Evolutionary conservation across 2,113 vertebrate species (phyloP), one percentile per base, ranked within the genome.

Genomic region (Nicator chloris): DNA sequence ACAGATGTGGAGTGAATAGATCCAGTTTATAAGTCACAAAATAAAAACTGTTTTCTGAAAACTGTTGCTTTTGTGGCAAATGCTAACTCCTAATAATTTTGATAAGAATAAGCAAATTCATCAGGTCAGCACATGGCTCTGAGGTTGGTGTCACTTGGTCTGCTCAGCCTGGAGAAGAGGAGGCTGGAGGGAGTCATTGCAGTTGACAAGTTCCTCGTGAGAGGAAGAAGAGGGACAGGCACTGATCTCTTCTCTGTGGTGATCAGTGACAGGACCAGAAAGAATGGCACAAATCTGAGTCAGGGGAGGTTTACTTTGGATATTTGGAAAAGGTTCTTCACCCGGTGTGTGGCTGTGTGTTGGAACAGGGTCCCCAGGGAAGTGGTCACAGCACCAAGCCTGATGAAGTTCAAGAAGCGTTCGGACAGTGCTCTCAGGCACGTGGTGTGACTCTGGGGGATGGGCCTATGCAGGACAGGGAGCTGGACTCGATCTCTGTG

Each of bases 131-230:
- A 18, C 27, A 23, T 19, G 33, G 11, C 63, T 60, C 45, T 51
- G n/a, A 51, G 33, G 14, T 8, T 51, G 53, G 11, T 66, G 18
- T 68, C 45, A 19, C 33, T 59, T 44, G 37, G 31, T 31, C 26
- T 33, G 18, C 19, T 44, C 27, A 37, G 39, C 15, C 15, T 44
- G 53, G 61, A 37, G 31, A 8, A 39, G 28, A 63, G 14, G 15
- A 57, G 44, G 6, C 27, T 44, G 63, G 51, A 27, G 33, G 20
- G 33, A 51, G 33, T 12, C 63, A 33, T 6, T 68, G 83, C 27
- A 37, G 30, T 15, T 50, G 23, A 7, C 27, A 63, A 5, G 13
- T 37, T 72, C 21, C 50, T 65, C 0, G 0, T 40, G 19, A 57
- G 30, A 10, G 5, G 22, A 28, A 33, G 18, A 18, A 31, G 21